Base-by-base conservation (phyloP, 37 sponge, comb jelly and placozoan species). In the Bolinopsis microptera region DNA sequence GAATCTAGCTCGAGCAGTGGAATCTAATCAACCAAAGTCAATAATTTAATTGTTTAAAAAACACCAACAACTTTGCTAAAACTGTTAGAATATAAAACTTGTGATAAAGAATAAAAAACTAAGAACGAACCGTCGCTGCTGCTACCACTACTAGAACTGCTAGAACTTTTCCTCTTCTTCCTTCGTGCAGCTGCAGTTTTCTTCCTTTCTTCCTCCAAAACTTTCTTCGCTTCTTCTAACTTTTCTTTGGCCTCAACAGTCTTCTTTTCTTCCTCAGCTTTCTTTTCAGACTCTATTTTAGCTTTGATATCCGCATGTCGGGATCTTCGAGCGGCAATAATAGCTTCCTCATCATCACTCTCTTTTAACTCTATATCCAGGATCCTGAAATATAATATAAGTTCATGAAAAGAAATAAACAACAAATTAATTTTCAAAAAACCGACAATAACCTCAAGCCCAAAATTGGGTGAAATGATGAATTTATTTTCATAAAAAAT, bases 321-420 rank as follows among this genome's bases (percentile, higher is more conserved):
- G 27, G 32, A 24, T 86, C 90, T 86, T 38, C 90, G 32, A 0
- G 90, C 90, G 13, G 48, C 90, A 27, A 86, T 86, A 24, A 86
- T 76, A 26, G 77, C 83, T 22, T 93, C 80, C 32, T 70, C 96
- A 34, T 96, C 95, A 28, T 95, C 96, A 83, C 86, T 76, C 18
- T 92, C 94, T 34, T 94, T 93, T 35, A 92, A 92, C 69, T 96
- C 95, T 33, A 94, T 27, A 38, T 97, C 95, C 70, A 94, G 22
- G 27, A 93, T 93, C 61, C 96, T 96, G 74, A 32, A 48, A 18
- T 48, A 18, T 18, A 48, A 18, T 48, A 13, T 48, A 48, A 13
- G 38, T 21, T 23, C 8, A 13, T 21, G 48, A 32, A 88, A 9
- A 33, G 33, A 67, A n/a, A n/a, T n/a, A n/a, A n/a, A n/a, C n/a